Conservation (phyloP, 2,797 vertebrate genomes). For the Lithobates pipiens region DNA sequence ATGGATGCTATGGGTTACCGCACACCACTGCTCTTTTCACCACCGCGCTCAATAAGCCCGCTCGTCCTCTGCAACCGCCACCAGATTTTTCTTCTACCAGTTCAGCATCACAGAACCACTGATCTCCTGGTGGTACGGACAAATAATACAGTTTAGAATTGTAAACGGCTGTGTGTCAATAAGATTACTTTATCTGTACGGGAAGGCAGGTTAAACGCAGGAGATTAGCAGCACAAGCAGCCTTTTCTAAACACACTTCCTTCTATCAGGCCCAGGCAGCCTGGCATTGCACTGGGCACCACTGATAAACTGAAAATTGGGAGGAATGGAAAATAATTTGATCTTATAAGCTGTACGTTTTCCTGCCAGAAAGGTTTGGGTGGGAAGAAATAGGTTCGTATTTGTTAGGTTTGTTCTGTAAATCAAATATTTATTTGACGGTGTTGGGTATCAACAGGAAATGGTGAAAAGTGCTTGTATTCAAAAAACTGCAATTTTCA, state of each 20-base stretch:
- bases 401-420: slow-evolving; percentile 38
- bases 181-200: slow-evolving; percentile 57
- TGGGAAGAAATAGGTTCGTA: slow-evolving; percentile 23
- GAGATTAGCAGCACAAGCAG: slow-evolving; percentile 46
- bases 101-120: neutral
- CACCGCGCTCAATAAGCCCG: neutral
- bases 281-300: neutral
- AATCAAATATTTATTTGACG: slow-evolving; percentile 56
- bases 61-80: neutral
- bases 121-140: slow-evolving; percentile 23
- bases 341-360: slow-evolving; percentile 22
- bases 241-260: slow-evolving; percentile 10
- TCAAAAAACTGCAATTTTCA: slow-evolving; percentile 15
- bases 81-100: neutral
- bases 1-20: too few species aligned
- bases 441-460: slow-evolving; percentile 47
- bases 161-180: slow-evolving; percentile 44
- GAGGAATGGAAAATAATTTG: slow-evolving; percentile 44
- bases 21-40: too few species aligned
- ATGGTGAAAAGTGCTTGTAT: slow-evolving; percentile 1
- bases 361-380: slow-evolving; percentile 20
- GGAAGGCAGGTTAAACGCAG: slow-evolving; percentile 35
- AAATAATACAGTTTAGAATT: slow-evolving; percentile 31
- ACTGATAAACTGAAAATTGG: slow-evolving; percentile 44
- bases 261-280: slow-evolving; percentile 35